A percentile compares a stretch with the other conserved stretches of the same genome.
These are phyloP conservation scores for Acanthosepion esculentum DNA, from an alignment of 2,888 invertebrate genomes.

Conservation along the genomic window DNA sequence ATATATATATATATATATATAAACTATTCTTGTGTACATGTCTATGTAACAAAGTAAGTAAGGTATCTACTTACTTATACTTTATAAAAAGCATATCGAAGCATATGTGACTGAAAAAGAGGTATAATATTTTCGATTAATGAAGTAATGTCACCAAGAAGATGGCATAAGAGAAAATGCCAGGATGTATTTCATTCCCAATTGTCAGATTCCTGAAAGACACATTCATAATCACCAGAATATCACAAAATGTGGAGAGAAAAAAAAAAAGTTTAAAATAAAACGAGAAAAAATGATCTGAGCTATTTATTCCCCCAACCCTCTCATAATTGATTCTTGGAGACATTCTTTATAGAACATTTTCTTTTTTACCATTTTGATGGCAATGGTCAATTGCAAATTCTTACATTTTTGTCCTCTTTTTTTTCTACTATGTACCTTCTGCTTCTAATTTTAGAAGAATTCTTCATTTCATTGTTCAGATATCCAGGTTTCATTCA, in stretches of 20 bases:
- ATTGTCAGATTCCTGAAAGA: background rate
- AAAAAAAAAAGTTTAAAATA: background rate
- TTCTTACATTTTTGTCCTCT: background rate
- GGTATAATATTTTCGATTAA: background rate
- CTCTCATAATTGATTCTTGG: background rate
- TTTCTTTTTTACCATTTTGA: background rate
- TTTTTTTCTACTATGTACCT: background rate
- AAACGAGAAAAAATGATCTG: background rate
- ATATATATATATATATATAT: background rate
- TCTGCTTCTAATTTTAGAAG: background rate
- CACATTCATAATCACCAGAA: background rate
- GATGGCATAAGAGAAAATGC: background rate
- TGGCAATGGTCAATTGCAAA: constrained; percentile 33
- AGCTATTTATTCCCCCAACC: background rate
- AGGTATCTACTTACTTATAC: background rate
- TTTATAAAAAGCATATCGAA: background rate
- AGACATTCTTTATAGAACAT: background rate
- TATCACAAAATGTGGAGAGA: background rate
- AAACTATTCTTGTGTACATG: background rate
- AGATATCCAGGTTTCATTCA: background rate
- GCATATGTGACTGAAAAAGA: background rate
- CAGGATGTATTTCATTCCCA: background rate
- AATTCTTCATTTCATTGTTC: background rate
- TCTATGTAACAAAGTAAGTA: too few species aligned
- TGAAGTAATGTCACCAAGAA: background rate